A percentile compares a stretch with the other conserved stretches of the same genome.
Conservation (phyloP, 2,113 vertebrate species). For the Rhombomys opimus region DNA sequence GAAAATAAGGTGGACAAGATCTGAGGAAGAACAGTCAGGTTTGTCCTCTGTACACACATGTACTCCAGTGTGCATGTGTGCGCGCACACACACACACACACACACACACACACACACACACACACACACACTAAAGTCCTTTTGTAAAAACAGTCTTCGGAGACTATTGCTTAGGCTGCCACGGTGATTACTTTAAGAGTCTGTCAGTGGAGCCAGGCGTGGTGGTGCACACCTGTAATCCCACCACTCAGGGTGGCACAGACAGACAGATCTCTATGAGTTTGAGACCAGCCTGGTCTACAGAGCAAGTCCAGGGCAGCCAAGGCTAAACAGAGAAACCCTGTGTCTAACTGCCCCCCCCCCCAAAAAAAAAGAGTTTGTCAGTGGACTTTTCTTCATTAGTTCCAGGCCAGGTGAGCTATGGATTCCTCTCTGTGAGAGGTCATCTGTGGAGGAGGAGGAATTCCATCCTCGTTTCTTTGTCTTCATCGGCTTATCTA, state of each 20-base stretch:
- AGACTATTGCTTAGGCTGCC: not conserved
- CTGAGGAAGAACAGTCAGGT: not conserved
- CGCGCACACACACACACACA: not conserved
- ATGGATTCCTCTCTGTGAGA: not conserved
- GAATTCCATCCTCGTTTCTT: accelerated
- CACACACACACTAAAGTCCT: not conserved
- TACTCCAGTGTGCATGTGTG: no score
- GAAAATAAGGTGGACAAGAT: not conserved
- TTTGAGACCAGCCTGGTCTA: no score
- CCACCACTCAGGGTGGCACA: no score
- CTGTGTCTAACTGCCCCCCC: no score
- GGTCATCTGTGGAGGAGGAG: not conserved
- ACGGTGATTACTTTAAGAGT: not conserved
- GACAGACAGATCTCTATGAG: no score
- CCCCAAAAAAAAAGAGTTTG: not conserved
- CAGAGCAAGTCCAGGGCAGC: no score
- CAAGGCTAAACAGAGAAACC: no score
- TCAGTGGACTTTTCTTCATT: not conserved
- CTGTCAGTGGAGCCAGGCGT: accelerated
- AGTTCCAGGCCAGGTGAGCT: not conserved
- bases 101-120: not conserved
- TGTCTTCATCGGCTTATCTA: not conserved
- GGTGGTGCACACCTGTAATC: no score
- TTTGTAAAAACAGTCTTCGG: not conserved
- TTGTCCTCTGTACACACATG: not conserved